These are phyloP conservation scores for Pholis gunnellus DNA, from an alignment of 2,113 vertebrate genomes.

Conservation along the genomic window DNA sequence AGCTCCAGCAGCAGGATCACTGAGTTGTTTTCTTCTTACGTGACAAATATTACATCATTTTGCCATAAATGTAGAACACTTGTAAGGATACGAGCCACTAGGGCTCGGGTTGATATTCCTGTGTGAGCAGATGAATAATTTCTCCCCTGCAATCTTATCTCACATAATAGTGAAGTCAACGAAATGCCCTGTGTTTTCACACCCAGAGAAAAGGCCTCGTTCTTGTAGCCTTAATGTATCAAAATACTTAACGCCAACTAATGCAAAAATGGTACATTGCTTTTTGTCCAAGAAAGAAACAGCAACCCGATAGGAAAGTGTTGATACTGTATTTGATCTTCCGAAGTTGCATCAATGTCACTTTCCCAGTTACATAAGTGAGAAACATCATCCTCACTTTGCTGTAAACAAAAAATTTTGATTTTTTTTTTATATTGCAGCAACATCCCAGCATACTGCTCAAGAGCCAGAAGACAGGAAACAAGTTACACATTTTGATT, in stretches of 20 bases:
- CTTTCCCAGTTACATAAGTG: neutral
- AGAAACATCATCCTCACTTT: neutral
- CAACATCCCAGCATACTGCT: neutral
- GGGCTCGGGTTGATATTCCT: neutral
- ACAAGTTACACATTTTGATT: conserved; percentile 10
- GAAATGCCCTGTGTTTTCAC: neutral
- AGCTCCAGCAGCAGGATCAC: conserved; percentile 19
- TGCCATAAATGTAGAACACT: neutral
- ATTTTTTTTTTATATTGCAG: neutral
- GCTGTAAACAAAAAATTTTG: neutral
- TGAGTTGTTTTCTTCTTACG: conserved; percentile 28
- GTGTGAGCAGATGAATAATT: neutral
- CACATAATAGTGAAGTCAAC: neutral
- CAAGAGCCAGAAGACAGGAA: conserved; percentile 1
- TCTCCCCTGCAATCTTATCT: neutral
- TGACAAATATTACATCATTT: conserved; percentile 41
- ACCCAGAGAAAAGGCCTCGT: neutral
- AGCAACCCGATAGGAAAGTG: neutral
- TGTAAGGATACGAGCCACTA: neutral
- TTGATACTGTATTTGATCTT: neutral
- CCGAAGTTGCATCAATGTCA: neutral
- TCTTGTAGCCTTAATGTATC: neutral
- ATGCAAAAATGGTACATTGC: neutral
- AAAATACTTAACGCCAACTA: neutral
- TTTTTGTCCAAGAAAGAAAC: neutral